Percentiles rank a stretch among this genome's conserved stretches.
These are phyloP conservation scores for Crotalus viridis DNA, from an alignment of 2,113 vertebrate species.

Conservation along the genomic window DNA sequence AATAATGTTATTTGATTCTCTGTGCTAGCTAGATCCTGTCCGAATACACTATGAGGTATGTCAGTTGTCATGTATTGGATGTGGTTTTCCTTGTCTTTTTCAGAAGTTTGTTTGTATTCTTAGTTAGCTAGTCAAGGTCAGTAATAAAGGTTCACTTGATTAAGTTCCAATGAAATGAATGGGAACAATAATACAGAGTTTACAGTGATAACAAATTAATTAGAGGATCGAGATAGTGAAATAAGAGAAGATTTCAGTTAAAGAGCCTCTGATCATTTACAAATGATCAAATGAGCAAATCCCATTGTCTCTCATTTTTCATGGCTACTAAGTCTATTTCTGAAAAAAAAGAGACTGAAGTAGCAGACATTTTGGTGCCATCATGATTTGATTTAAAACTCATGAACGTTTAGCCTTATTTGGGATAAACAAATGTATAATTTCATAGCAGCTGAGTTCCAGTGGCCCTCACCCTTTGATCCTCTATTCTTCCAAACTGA, in stretches of 20 bases:
- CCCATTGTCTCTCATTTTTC: background rate
- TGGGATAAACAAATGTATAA: background rate
- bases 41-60: background rate
- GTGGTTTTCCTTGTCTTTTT: background rate
- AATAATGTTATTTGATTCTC: background rate
- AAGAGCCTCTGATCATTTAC: background rate
- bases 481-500: no score
- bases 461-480: no score
- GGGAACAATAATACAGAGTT: background rate
- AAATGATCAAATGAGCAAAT: background rate
- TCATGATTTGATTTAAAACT: background rate
- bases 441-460: background rate
- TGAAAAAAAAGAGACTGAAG: background rate
- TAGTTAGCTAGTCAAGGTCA: background rate
- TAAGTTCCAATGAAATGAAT: background rate
- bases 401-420: background rate
- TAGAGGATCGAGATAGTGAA: background rate
- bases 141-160: background rate
- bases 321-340: background rate
- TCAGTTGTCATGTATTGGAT: background rate
- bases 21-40: background rate
- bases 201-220: background rate
- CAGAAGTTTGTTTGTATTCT: background rate
- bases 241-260: background rate
- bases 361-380: background rate